Evolutionary conservation across 2,888 invertebrate genomes (phyloP).

Genomic region (Dusona sp.): DNA sequence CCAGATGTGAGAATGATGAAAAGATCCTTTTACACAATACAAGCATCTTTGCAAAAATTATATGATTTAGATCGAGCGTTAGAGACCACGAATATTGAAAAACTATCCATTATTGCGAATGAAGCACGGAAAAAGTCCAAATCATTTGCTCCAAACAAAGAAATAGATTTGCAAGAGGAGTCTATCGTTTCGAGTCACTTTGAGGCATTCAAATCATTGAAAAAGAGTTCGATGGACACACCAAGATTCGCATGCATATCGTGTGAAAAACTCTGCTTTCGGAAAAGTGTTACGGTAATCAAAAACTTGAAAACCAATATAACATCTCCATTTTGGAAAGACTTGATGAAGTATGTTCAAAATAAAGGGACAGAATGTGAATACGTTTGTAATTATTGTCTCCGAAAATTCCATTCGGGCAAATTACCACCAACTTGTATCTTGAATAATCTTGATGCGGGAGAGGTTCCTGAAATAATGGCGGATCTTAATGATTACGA

Average conservation of each 20-base stretch:
- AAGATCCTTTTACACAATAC: conserved; percentile 49
- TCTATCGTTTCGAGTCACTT: conserved; percentile 54
- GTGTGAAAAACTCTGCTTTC: too few relatives aligned
- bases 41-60: conserved; percentile 21
- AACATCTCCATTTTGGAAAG: too few relatives aligned
- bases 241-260: conserved; percentile 67
- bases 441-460: too few relatives aligned
- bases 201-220: conserved; percentile 64
- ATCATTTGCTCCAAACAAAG: conserved; percentile 5
- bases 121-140: conserved; percentile 37
- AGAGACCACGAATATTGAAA: conserved; percentile 27
- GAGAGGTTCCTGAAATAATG: conserved; percentile 67
- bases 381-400: conserved; percentile 41
- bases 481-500: conserved; percentile 72
- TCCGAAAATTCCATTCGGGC: too few relatives aligned
- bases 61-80: conserved; percentile 47
- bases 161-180: conserved; percentile 66
- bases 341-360: too few relatives aligned
- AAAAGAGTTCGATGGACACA: conserved; percentile 63
- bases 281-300: conserved; percentile 58
- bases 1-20: too few relatives aligned
- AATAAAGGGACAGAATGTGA: too few relatives aligned
- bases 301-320: conserved; percentile 32
- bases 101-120: conserved; percentile 19
- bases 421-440: too few relatives aligned